phyloP scores from a whole-genome alignment of 2,797 vertebrate genomes.

The Sphenopsis melanotis region DNA sequence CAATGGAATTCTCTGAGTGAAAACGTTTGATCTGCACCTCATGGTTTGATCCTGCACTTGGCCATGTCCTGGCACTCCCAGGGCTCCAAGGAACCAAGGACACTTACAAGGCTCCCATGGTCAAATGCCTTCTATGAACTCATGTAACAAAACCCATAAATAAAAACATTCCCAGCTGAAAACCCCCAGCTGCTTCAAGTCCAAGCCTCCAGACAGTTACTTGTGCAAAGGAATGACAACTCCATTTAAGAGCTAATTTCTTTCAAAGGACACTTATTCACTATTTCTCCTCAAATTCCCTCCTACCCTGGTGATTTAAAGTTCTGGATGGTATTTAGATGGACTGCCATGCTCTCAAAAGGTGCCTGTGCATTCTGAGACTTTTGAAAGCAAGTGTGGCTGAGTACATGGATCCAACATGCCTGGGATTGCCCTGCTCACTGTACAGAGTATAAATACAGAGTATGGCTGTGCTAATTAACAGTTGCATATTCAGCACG shows the following conservation, averaged over 20 bases:
- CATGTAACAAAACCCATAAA: not conserved
- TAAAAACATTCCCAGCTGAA: not conserved
- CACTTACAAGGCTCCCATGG: conserved; percentile 52
- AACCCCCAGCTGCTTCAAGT: not conserved
- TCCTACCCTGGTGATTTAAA: not conserved
- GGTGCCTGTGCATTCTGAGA: not conserved
- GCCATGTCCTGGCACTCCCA: not conserved
- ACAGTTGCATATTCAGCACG: conserved; percentile 46
- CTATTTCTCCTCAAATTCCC: not conserved
- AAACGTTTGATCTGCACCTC: not conserved
- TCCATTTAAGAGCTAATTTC: not conserved
- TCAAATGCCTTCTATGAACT: conserved; percentile 4
- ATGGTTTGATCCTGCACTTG: not conserved
- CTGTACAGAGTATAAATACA: conserved; percentile 50
- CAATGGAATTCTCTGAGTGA: not conserved
- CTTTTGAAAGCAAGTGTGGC: conserved; percentile 42
- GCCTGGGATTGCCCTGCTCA: conserved; percentile 16
- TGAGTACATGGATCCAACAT: not conserved
- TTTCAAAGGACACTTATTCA: conserved; percentile 58
- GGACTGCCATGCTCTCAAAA: not conserved
- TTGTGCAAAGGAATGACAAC: conserved; percentile 63
- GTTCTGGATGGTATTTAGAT: not conserved
- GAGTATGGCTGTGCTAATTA: conserved; percentile 49
- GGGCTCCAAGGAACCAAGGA: conserved; percentile 29
- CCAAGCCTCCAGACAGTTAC: not conserved